These are phyloP conservation scores for Dendrocopos noguchii DNA, from an alignment of 2,113 vertebrate genomes.

Conservation along the genomic window DNA sequence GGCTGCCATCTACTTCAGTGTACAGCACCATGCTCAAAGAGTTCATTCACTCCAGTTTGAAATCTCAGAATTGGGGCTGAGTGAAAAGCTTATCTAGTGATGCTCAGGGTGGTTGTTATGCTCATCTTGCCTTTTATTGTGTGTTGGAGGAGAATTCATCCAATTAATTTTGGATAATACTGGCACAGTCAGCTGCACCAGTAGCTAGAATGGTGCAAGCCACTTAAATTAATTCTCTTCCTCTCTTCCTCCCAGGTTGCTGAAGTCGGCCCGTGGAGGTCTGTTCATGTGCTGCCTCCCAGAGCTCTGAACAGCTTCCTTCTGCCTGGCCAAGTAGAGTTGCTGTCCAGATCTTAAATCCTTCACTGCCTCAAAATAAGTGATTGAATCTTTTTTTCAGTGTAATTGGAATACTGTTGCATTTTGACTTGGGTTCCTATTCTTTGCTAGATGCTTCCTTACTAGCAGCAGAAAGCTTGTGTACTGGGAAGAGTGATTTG, in stretches of 20 bases:
- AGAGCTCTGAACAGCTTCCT: not conserved
- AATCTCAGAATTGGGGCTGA: not conserved
- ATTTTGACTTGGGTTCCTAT: not conserved
- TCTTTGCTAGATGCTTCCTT: not conserved
- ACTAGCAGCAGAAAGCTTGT: not conserved
- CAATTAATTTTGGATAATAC: not conserved
- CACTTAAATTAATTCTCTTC: not conserved
- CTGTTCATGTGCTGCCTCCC: not conserved
- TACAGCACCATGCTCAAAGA: accelerated
- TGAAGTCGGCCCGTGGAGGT: not conserved
- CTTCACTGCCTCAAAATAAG: not conserved
- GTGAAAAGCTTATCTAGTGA: accelerated
- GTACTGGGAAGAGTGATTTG: not conserved
- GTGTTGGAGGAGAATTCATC: not conserved
- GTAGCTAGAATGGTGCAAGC: not conserved
- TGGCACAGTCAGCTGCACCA: not conserved
- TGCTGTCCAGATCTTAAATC: not conserved
- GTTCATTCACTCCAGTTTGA: not conserved
- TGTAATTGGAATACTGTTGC: not conserved
- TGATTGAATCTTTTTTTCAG: not conserved
- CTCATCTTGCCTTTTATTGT: not conserved
- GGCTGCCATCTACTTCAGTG: not conserved
- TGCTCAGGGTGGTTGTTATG: not conserved
- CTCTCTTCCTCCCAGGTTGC: not conserved
- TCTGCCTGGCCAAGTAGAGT: not conserved